Base-by-base conservation (phyloP, 2,797 vertebrate species). In the Kryptolebias ocellatus region DNA sequence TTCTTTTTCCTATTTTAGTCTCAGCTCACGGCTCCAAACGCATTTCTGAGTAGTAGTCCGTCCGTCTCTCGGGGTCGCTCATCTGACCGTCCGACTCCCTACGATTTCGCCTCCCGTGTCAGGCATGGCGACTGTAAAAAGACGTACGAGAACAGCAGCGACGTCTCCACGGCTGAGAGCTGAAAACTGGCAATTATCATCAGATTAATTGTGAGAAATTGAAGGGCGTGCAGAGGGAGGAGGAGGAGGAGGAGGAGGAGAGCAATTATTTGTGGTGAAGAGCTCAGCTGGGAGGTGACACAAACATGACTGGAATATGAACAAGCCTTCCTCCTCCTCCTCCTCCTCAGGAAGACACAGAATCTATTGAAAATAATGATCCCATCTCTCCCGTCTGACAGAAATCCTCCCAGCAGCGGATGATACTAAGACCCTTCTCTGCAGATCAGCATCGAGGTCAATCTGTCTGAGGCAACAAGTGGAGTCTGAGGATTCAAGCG, bases 301-400 rank as follows among this genome's bases (percentile, higher is more conserved):
- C 61, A 78, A 84, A 74, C 84, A 87, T 80, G 86, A 88, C 79
- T 79, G 61, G 81, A 90, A 81, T 86, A 86, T 78, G 74, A 86
- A 84, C 59, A 70, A 64, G 76, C 51, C 50, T 28, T 28, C 5
- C 53, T 2, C 73, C 53, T 52, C 15, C 77, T 67, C 70, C n/a
- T n/a, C 17, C 17, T 2, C 47, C 47, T 69, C 8, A 67, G 65
- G 67, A 20, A 68, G 3, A 76, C 65, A 76, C 64, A 34, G 20
- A 15, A 29, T 73, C 46, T 67, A 28, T 74, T 39, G 49, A 24
- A 18, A 58, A 46, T 50, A 73, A 65, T 53, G 45, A 80, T 53
- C 18, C n/a, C 67, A 4, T 44, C 18, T 67, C 55, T 64, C 20
- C 50, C 29, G 29, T 51, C 70, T 62, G 44, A 28, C 51, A 62